Percentiles rank a stretch among this genome's conserved stretches.
phyloP scores from a whole-genome alignment of 2,113 vertebrate genomes.

The Mohoua ochrocephala region DNA sequence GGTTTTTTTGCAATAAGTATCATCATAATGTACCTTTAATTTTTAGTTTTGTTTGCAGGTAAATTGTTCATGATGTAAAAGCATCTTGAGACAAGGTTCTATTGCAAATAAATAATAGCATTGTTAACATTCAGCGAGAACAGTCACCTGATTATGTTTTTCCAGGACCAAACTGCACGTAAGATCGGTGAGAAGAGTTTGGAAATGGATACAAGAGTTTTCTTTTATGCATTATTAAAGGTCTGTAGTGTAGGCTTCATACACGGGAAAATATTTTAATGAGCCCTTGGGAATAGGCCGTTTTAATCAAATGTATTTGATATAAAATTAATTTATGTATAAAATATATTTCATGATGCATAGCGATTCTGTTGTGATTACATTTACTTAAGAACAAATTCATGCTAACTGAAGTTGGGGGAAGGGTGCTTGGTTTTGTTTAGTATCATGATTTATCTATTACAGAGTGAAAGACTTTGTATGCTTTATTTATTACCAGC shows the following conservation, averaged over 20 bases:
- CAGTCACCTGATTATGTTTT: neutral
- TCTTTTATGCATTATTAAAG: neutral
- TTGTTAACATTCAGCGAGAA: neutral
- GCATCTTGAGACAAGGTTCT: neutral
- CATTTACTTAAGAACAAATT: neutral
- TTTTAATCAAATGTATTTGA: neutral
- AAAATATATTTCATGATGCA: neutral
- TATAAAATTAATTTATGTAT: neutral
- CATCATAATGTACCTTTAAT: neutral
- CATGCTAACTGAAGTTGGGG: neutral
- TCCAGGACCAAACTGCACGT: neutral
- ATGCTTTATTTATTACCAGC: neutral
- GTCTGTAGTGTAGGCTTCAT: neutral
- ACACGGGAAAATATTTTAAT: neutral
- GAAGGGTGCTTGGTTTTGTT: neutral
- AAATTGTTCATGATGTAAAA: neutral
- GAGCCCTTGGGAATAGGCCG: neutral
- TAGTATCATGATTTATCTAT: neutral
- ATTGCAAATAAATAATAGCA: neutral
- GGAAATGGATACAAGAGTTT: neutral
- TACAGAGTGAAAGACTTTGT: neutral
- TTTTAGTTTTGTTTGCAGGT: neutral
- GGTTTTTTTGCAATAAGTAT: neutral
- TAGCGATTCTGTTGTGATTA: neutral
- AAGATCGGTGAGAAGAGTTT: neutral